These are phyloP conservation scores for Conistra vaccinii DNA, from an alignment of 2,888 invertebrate genomes.

Conservation along the genomic window DNA sequence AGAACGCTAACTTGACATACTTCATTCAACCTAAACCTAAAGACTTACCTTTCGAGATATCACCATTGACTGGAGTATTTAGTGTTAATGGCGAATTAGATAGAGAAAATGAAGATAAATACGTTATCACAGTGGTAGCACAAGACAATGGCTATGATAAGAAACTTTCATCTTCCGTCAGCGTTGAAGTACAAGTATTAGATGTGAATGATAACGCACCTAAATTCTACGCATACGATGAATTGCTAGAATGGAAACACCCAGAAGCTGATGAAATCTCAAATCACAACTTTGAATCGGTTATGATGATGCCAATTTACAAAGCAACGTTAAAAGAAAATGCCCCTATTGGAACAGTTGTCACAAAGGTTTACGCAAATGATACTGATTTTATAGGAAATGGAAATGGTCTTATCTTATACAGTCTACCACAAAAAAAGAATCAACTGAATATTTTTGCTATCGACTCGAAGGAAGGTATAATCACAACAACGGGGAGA, in stretches of 20 bases:
- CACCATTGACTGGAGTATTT: conserved; percentile 92
- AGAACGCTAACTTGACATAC: conserved; percentile 95
- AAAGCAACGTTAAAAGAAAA: conserved; percentile 94
- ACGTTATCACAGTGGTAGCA: conserved; percentile 93
- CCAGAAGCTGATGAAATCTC: conserved; percentile 85
- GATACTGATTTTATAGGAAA: conserved; percentile 96
- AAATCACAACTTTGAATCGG: conserved; percentile 90
- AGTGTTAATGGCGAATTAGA: conserved; percentile 94
- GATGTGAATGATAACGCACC: conserved; percentile 97
- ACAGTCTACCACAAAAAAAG: conserved; percentile 93
- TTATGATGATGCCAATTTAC: conserved; percentile 93
- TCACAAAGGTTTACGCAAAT: conserved; percentile 95
- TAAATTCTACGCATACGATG: conserved; percentile 94
- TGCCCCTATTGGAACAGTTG: conserved; percentile 93
- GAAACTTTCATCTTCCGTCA: conserved; percentile 93
- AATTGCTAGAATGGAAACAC: conserved; percentile 88
- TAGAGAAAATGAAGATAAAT: conserved; percentile 93
- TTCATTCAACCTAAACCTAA: conserved; percentile 88
- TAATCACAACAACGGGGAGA: conserved; percentile 93
- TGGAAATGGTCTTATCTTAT: conserved; percentile 96
- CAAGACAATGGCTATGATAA: conserved; percentile 93
- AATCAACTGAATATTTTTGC: conserved; percentile 92
- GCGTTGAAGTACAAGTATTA: conserved; percentile 95
- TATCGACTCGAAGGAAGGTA: conserved; percentile 96
- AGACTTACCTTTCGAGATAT: conserved; percentile 93